Conservation (phyloP, 2,888 invertebrate species). For the Philereme transversata region DNA sequence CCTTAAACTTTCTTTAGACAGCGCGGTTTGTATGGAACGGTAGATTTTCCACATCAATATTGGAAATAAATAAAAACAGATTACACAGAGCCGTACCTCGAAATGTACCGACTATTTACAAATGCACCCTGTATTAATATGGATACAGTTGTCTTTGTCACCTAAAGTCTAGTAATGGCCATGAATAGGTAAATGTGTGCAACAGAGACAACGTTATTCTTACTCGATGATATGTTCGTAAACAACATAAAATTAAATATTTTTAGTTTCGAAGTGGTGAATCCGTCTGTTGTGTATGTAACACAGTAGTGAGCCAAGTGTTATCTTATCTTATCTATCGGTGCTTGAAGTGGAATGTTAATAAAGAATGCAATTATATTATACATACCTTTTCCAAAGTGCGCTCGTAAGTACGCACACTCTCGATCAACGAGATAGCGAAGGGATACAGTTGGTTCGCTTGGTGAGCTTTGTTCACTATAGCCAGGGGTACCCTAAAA, state of each 20-base stretch:
- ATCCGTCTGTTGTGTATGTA: constrained; percentile 48
- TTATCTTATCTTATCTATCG: constrained; percentile 58
- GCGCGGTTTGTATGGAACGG: no score
- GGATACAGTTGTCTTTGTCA: constrained; percentile 13
- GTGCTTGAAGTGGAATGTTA: constrained; percentile 53
- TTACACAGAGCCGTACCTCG: no score
- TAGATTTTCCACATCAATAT: no score
- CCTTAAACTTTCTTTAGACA: no score
- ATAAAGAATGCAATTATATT: constrained; percentile 11
- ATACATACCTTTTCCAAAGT: constrained; percentile 96
- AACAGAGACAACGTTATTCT: no score
- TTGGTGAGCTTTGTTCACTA: constrained; percentile 99
- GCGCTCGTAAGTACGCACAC: constrained; percentile 97
- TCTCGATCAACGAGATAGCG: constrained; percentile 99
- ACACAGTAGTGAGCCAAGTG: constrained; percentile 66
- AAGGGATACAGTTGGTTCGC: constrained; percentile 99
- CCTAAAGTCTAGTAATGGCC: constrained; percentile 13
- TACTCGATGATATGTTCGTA: no score
- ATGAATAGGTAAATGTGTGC: not conserved
- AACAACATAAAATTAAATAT: no score
- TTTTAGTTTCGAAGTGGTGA: constrained; percentile 10
- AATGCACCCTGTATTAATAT: not conserved
- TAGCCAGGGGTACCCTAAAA: constrained; percentile 95
- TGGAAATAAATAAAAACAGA: no score
- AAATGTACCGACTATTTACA: no score